Conservation (phyloP, 2,888 invertebrate species). For the Sceliomorpha sp. region DNA sequence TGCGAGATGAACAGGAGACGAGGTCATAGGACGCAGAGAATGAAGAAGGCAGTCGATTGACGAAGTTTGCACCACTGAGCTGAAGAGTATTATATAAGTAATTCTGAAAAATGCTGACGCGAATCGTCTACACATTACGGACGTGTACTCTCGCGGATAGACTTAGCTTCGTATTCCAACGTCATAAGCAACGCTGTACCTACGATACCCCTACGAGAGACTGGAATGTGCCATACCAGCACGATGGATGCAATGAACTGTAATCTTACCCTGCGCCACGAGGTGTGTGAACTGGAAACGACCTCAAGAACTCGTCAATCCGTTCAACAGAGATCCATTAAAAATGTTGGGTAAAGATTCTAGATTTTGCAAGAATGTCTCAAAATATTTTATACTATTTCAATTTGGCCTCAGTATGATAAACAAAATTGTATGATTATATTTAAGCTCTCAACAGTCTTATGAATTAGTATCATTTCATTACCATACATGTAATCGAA, state of each 20-base stretch:
- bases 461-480: too few species aligned
- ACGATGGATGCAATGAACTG: constrained; percentile 37
- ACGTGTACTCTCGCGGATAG: constrained; percentile 5
- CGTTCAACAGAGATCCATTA: too few species aligned
- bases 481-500: too few species aligned
- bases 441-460: too few species aligned
- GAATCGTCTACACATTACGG: constrained; percentile 15
- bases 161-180: constrained; percentile 34
- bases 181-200: constrained; percentile 17
- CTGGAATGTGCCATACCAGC: constrained; percentile 38
- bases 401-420: too few species aligned
- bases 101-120: constrained; percentile 58
- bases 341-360: too few species aligned
- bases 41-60: constrained; percentile 26
- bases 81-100: constrained; percentile 71
- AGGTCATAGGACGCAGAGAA: constrained; percentile 63
- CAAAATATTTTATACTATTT: too few species aligned
- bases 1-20: constrained; percentile 38
- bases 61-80: constrained; percentile 59
- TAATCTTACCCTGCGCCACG: neutral
- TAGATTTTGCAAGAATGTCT: too few species aligned
- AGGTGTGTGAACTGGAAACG: constrained; percentile 35
- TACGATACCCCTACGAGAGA: constrained; percentile 1
- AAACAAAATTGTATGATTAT: too few species aligned
- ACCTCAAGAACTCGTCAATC: too few species aligned